These are phyloP conservation scores for Microchrysa polita DNA, from an alignment of 2,888 invertebrate genomes.

Conservation along the genomic window DNA sequence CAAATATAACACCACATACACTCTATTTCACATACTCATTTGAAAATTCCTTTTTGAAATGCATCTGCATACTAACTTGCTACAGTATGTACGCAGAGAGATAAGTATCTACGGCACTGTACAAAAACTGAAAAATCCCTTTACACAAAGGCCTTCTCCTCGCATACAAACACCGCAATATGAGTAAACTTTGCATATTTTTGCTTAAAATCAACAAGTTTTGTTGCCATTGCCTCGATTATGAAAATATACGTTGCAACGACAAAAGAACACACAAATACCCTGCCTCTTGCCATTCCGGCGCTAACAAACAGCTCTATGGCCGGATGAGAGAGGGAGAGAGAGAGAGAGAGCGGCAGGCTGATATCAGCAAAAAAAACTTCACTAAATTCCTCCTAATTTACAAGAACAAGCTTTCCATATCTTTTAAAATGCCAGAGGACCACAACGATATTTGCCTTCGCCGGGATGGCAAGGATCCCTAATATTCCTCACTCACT, in stretches of 20 bases:
- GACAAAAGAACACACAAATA: background rate
- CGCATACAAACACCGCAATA: background rate
- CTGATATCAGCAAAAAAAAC: too few relatives aligned
- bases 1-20: too few relatives aligned
- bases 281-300: background rate
- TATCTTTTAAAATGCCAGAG: conserved; percentile 22
- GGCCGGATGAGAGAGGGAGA: too few relatives aligned
- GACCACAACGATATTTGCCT: conserved; percentile 10
- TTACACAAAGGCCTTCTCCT: background rate
- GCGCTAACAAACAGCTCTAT: too few relatives aligned
- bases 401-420: conserved; percentile 34
- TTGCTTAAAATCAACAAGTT: conserved; percentile 25
- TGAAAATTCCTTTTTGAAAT: too few relatives aligned
- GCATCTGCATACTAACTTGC: too few relatives aligned
- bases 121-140: too few relatives aligned
- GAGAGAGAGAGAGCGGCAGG: background rate
- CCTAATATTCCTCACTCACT: background rate
- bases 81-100: too few relatives aligned
- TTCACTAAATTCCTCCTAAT: conserved; percentile 34
- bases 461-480: background rate
- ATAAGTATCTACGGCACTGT: too few relatives aligned
- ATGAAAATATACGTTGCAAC: conserved; percentile 17
- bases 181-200: conserved; percentile 7
- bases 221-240: conserved; percentile 12
- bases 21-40: too few relatives aligned